These are phyloP conservation scores for Leptogaster cylindrica DNA, from an alignment of 2,888 invertebrate species.

Conservation along the genomic window DNA sequence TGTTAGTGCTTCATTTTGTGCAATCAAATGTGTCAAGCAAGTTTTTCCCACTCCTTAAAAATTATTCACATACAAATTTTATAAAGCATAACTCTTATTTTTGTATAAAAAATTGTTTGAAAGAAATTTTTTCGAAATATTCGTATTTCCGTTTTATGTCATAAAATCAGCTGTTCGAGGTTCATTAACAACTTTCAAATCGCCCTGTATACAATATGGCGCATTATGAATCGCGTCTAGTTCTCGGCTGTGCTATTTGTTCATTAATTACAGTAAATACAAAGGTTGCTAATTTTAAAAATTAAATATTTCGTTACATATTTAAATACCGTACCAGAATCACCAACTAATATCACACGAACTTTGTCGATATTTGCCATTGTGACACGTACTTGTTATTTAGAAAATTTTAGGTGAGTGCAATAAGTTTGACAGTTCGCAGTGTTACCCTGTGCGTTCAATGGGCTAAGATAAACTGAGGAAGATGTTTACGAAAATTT, in stretches of 20 bases:
- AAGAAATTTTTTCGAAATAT: background rate
- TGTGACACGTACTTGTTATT: background rate
- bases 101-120: background rate
- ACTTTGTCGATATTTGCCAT: slow-evolving; percentile 90
- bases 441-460: slow-evolving; percentile 24
- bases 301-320: slow-evolving; percentile 10
- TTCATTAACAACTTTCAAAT: slow-evolving; percentile 1
- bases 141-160: slow-evolving; percentile 9
- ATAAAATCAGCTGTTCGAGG: slow-evolving; percentile 1
- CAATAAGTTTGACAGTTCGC: slow-evolving; percentile 38
- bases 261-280: background rate
- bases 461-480: slow-evolving; percentile 30
- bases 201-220: slow-evolving; percentile 44
- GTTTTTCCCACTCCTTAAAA: slow-evolving; percentile 93
- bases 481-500: slow-evolving; percentile 24
- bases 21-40: slow-evolving; percentile 88
- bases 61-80: slow-evolving; percentile 12
- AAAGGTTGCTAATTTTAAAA: background rate
- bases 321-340: slow-evolving; percentile 75
- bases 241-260: slow-evolving; percentile 14
- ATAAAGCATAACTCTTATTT: background rate
- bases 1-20: slow-evolving; percentile 82
- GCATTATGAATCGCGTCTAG: slow-evolving; percentile 43
- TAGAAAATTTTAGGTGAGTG: slow-evolving; percentile 43
- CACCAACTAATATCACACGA: slow-evolving; percentile 89